Conservation (phyloP, 1,140 invertebrate species). For the Batillaria attramentaria region DNA sequence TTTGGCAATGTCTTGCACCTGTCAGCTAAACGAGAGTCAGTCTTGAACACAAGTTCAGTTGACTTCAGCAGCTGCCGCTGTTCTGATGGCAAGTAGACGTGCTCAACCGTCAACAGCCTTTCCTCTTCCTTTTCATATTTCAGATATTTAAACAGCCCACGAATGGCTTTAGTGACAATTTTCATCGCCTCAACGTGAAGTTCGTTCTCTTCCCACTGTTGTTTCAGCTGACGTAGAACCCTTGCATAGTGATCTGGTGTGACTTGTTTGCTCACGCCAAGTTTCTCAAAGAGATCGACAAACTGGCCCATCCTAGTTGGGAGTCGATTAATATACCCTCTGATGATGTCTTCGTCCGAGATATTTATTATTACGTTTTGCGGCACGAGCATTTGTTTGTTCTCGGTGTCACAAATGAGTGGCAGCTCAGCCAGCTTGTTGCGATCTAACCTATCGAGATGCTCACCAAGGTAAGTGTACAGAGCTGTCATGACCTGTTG, state of each 20-base stretch:
- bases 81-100: conserved; percentile 48
- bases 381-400: conserved; percentile 44
- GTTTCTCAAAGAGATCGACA: conserved; percentile 47
- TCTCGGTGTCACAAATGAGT: conserved; percentile 35
- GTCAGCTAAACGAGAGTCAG: conserved; percentile 24
- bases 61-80: conserved; percentile 32
- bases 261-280: conserved; percentile 45
- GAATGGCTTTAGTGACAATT: conserved; percentile 45
- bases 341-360: conserved; percentile 44
- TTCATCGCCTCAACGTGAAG: conserved; percentile 52
- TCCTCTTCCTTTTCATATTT: background rate
- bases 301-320: conserved; percentile 48
- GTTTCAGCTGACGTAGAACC: conserved; percentile 37
- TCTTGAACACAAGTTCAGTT: conserved; percentile 37
- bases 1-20: conserved; percentile 6
- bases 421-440: conserved; percentile 23
- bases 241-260: conserved; percentile 43
- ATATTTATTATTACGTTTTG: conserved; percentile 46
- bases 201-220: conserved; percentile 33
- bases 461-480: conserved; percentile 36
- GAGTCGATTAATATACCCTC: conserved; percentile 46
- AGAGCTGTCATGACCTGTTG: conserved; percentile 33
- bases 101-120: conserved; percentile 10
- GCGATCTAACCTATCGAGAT: background rate
- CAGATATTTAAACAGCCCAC: conserved; percentile 38